Evolutionary conservation across 1,140 invertebrate genomes (phyloP), one percentile per base, ranked within the genome.

Genomic region (Hyphantria cunea): DNA sequence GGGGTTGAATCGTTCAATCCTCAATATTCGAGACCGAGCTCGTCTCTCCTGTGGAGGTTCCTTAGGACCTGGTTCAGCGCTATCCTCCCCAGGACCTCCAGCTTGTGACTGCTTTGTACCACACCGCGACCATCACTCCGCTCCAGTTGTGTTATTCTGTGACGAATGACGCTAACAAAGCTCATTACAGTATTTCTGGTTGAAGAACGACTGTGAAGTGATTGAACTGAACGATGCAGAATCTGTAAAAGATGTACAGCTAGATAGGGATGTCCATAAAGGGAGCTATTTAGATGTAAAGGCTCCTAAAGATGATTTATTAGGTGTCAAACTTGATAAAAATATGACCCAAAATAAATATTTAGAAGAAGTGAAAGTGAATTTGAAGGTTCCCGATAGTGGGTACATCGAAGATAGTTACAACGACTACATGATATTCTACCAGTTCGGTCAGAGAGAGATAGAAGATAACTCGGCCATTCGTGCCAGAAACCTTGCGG

Each of bases 151-250:
- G n/a, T 71, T 83, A n/a, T 90, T 90, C 64, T 88, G 84, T 53
- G 86, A 87, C 6, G 82, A 89, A 70, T 89, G 85, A 88, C 84
- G 80, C 71, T 88, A 86, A 85, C 79, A 53, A 32, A 47, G 61
- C 50, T 56, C 56, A 8, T 50, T 58, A 31, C 64, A 60, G 15
- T 60, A 52, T 41, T 76, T 68, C 60, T 76, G 73, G 73, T 45
- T 69, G 9, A 71, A 66, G 61, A 59, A 67, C 45, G 63, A 67
- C 45, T 11, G 34, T n/a, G 61, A 44, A 69, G 37, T 25, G 49
- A 11, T 25, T 17, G n/a, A 6, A 33, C 31, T 9, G 12, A 9
- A 39, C 37, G 37, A 39, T 9, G 37, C 8, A 10, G 37, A 7
- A 39, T 10, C n/a, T 39, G 0, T 12, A 12, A 45, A 8, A 45